Conservation (phyloP, 2,113 vertebrate genomes). For the Malurus cyaneus region DNA sequence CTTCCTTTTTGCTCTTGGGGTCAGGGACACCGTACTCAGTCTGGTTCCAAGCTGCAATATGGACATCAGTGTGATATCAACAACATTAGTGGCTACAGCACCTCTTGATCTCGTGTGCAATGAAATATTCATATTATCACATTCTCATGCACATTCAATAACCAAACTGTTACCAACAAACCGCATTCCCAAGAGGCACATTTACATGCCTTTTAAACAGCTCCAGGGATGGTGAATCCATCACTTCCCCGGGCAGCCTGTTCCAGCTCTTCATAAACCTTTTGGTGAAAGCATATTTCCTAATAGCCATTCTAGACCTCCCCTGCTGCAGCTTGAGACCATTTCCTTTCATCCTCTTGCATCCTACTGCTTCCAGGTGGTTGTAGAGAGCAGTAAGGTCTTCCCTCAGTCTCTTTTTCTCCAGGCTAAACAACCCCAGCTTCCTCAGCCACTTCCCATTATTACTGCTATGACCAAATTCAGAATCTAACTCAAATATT, state of each 20-base stretch:
- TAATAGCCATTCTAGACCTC: not conserved
- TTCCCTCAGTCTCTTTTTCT: not conserved
- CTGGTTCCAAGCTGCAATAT: conserved; percentile 90
- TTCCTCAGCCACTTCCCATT: not conserved
- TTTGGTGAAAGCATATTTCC: not conserved
- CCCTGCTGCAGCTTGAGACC: not conserved
- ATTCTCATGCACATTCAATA: not conserved
- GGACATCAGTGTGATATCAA: not conserved
- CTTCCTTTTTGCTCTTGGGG: conserved; percentile 83
- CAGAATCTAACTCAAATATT: not conserved
- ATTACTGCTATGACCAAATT: not conserved
- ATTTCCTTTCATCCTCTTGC: fast-evolving
- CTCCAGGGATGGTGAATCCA: not conserved
- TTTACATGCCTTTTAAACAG: not conserved
- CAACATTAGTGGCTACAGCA: not conserved
- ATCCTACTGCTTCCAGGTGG: not conserved
- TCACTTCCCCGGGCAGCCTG: not conserved
- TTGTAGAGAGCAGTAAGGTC: not conserved
- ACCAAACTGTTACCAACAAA: not conserved
- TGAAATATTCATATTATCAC: not conserved
- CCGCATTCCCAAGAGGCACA: not conserved
- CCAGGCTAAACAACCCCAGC: not conserved
- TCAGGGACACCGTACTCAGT: conserved; percentile 81
- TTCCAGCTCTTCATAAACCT: not conserved
- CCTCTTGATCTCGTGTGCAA: not conserved